Evolutionary conservation across 2,113 vertebrate species (phyloP).

Genomic region (Notechis scutatus): DNA sequence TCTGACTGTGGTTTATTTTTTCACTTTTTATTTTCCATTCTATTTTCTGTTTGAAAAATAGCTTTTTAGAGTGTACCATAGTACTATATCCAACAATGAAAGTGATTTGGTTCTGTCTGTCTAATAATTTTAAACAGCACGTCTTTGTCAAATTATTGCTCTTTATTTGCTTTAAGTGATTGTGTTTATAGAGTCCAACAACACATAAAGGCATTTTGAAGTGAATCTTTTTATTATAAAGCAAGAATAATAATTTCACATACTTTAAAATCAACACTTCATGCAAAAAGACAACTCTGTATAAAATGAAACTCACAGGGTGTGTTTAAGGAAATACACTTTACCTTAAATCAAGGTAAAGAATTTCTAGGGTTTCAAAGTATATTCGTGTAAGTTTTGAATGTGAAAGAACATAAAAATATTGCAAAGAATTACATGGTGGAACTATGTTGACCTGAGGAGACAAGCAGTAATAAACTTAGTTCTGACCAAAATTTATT

Average conservation of each 20-base stretch:
- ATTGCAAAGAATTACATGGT: not conserved
- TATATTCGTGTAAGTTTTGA: not conserved
- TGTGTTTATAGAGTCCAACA: not conserved
- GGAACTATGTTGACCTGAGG: not conserved
- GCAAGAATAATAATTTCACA: constrained; percentile 17
- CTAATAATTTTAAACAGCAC: constrained; percentile 8
- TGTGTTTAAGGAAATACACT: not conserved
- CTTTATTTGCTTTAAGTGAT: not conserved
- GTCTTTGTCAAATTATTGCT: constrained; percentile 20
- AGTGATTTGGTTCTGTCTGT: not conserved
- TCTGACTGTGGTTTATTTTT: not conserved
- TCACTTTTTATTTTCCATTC: not conserved
- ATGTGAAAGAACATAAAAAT: not conserved
- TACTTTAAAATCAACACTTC: not conserved
- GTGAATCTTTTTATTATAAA: not conserved
- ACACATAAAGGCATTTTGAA: not conserved
- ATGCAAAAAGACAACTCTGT: not conserved
- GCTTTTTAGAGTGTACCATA: not conserved
- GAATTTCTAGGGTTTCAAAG: not conserved
- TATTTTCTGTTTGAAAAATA: not conserved
- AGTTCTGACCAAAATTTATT: not conserved
- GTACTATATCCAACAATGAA: not conserved
- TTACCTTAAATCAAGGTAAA: not conserved
- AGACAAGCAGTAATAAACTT: not conserved
- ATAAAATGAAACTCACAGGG: not conserved